A percentile compares a stretch with the other conserved stretches of the same genome.
phyloP scores from a whole-genome alignment of 2,888 invertebrate genomes.

The Eristalinus aeneus region DNA sequence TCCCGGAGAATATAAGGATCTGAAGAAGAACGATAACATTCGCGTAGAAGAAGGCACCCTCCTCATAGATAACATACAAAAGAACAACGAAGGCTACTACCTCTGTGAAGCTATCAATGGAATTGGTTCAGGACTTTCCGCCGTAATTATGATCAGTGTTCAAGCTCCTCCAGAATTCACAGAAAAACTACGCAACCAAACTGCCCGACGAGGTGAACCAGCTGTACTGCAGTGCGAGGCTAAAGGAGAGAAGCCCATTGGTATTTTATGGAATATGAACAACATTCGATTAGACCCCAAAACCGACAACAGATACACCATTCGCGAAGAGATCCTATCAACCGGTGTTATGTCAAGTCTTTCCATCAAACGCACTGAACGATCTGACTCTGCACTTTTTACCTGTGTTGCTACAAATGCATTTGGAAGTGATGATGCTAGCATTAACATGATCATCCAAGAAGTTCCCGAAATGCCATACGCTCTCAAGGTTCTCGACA shows the following conservation, averaged over 20 bases:
- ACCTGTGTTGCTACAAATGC: slow-evolving; percentile 96
- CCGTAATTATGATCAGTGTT: slow-evolving; percentile 95
- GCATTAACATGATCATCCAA: slow-evolving; percentile 96
- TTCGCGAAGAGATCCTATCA: slow-evolving; percentile 91
- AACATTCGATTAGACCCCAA: slow-evolving; percentile 95
- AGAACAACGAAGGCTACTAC: slow-evolving; percentile 96
- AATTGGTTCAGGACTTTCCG: slow-evolving; percentile 96
- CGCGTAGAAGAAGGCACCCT: slow-evolving; percentile 97
- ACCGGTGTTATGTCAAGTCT: slow-evolving; percentile 94
- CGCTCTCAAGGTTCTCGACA: slow-evolving; percentile 93
- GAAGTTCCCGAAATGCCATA: slow-evolving; percentile 91
- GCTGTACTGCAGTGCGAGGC: slow-evolving; percentile 95
- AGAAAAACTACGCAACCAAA: slow-evolving; percentile 94
- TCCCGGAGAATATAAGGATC: slow-evolving; percentile 95
- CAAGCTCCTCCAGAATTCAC: slow-evolving; percentile 98
- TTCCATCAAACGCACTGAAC: slow-evolving; percentile 93
- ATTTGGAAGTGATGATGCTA: slow-evolving; percentile 96
- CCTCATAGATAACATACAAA: slow-evolving; percentile 93
- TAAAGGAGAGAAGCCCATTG: slow-evolving; percentile 96
- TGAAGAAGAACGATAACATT: slow-evolving; percentile 94
- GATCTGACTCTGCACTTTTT: slow-evolving; percentile 93
- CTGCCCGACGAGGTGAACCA: slow-evolving; percentile 93
- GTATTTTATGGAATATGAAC: slow-evolving; percentile 97
- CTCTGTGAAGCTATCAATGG: slow-evolving; percentile 98
- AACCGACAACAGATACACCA: slow-evolving; percentile 92